Base-by-base conservation (phyloP, 2,888 invertebrate genomes). In the Mimumesa dahlbomi region DNA sequence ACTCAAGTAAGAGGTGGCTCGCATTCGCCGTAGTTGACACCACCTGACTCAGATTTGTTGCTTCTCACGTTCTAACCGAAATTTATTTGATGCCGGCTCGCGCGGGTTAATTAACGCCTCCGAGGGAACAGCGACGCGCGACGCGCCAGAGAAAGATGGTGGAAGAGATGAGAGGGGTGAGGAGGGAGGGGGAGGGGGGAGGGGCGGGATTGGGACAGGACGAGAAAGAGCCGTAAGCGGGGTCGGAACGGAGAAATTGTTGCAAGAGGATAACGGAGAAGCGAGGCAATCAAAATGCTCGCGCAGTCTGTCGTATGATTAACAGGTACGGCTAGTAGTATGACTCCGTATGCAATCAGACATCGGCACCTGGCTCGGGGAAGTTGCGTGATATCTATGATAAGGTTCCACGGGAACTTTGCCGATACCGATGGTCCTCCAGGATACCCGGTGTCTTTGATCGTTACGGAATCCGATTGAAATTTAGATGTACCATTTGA, bases 1-100 rank as follows among this genome's bases (percentile, higher is more conserved):
- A 83, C 83, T 85, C 80, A 85, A 86, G 86, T 82, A 86, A 85
- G 81, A 81, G 76, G 75, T 79, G 81, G 79, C 79, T 82, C 75
- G 77, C 83, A 66, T 81, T 84, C 78, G 76, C 81, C 81, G 75
- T 80, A 84, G 87, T 86, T 86, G 87, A 88, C 88, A 87, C 87
- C 88, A 85, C 84, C 88, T 86, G 88, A 88, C 88, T 89, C 88
- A 86, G 88, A 89, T 88, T 89, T 88, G 88, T 87, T 87, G 88
- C 88, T 89, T 88, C 88, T 88, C 89, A 88, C 88, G 85, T 87
- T 88, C 86, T 88, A 88, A 88, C 87, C 87, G 84, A 88, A 87
- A 88, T 89, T 88, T 88, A 89, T 89, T 88, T 88, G 87, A 87
- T 87, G 84, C 84, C 77, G 82, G 82, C 77, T 79, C 82, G 82